Conservation (phyloP, 2,888 invertebrate genomes). For the Epinotia bilunana region DNA sequence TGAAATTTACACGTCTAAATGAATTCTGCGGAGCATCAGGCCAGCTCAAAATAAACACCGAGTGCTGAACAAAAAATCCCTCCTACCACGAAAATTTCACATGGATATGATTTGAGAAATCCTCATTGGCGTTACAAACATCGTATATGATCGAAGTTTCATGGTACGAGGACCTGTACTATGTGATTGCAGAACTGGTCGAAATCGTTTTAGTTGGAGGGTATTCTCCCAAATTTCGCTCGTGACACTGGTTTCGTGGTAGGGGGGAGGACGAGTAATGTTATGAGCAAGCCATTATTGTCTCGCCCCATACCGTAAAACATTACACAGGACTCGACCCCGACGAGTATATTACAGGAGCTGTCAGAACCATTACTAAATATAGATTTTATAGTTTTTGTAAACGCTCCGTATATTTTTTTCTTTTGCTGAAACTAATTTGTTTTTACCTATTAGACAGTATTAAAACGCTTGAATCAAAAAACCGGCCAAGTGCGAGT, state of each 20-base stretch:
- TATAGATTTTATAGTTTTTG: conserved; percentile 45
- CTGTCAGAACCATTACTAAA: conserved; percentile 66
- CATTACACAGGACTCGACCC: conserved; percentile 80
- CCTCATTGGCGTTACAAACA: conserved; percentile 16
- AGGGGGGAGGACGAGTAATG: conserved; percentile 82
- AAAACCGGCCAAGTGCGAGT: too few species aligned
- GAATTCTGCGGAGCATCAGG: conserved; percentile 67
- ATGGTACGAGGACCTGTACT: conserved; percentile 61
- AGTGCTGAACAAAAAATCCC: conserved; percentile 64
- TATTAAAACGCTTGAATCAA: too few species aligned
- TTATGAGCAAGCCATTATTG: conserved; percentile 85
- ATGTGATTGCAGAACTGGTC: conserved; percentile 49
- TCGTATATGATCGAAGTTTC: conserved; percentile 20
- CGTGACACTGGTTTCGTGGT: conserved; percentile 68
- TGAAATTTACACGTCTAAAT: conserved; percentile 60
- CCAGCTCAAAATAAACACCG: conserved; percentile 68
- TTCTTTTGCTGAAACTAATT: not conserved
- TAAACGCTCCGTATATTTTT: conserved; percentile 19
- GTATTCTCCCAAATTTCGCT: conserved; percentile 57
- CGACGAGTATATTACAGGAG: conserved; percentile 68
- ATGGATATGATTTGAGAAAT: conserved; percentile 1
- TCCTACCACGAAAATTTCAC: conserved; percentile 53
- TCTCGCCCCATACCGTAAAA: conserved; percentile 85
- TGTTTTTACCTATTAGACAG: not conserved
- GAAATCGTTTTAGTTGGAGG: conserved; percentile 10